A percentile compares a stretch with the other conserved stretches of the same genome.
Conservation (phyloP, 92 coral and sea anemone species). For the Micromussa lordhowensis region DNA sequence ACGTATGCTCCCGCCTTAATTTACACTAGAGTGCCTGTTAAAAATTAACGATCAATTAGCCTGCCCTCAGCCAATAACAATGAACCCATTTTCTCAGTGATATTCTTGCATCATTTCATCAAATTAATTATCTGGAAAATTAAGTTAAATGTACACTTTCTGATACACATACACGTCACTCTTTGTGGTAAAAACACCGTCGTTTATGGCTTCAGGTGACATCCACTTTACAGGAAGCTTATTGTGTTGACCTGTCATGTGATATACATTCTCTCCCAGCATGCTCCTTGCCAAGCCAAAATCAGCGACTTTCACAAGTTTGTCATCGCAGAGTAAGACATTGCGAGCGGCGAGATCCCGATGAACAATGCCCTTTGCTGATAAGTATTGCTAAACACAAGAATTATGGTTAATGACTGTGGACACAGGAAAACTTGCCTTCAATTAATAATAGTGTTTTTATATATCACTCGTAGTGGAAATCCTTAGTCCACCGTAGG, state of each 20-base stretch:
- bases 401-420: neutral
- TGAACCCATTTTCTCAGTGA: no score
- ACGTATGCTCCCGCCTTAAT: no score
- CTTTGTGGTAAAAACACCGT: neutral
- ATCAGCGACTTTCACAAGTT: constrained; percentile 4
- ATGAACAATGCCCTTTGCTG: constrained; percentile 1
- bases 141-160: no score
- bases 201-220: constrained; percentile 7
- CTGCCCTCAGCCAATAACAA: no score
- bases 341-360: constrained; percentile 12
- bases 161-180: neutral
- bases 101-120: no score
- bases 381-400: neutral
- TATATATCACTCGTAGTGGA: no score
- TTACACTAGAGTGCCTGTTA: no score
- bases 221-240: neutral
- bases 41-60: no score
- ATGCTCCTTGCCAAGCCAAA: neutral
- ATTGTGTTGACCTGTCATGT: neutral
- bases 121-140: no score
- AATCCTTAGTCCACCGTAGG: no score
- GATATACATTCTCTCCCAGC: neutral
- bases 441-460: no score
- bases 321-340: neutral
- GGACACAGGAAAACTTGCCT: no score